phyloP scores from a whole-genome alignment of 2,797 vertebrate genomes.

The Hydrocynus forskahlii region DNA sequence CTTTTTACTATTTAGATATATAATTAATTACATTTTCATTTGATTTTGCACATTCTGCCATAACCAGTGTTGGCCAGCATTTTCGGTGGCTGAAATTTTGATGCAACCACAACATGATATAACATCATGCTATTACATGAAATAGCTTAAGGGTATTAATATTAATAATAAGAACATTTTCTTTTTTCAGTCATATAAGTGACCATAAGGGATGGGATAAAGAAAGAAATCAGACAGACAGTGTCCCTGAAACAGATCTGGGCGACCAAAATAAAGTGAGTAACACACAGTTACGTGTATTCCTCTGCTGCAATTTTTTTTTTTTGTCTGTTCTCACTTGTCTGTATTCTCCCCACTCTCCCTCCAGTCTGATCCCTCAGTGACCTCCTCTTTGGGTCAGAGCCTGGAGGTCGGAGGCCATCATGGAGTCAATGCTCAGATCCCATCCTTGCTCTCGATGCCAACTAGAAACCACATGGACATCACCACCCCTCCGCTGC shows the following conservation, averaged over 20 bases:
- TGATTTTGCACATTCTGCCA: no score
- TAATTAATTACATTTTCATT: neutral
- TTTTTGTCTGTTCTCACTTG: neutral
- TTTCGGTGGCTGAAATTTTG: no score
- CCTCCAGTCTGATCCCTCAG: slow-evolving; percentile 80
- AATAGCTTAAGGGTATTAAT: no score
- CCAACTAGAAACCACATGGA: slow-evolving; percentile 98
- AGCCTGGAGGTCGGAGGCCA: slow-evolving; percentile 79
- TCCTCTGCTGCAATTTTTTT: neutral
- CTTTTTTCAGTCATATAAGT: slow-evolving; percentile 81
- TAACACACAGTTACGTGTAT: neutral
- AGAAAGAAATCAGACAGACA: slow-evolving; percentile 79
- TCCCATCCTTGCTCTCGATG: slow-evolving; percentile 95
- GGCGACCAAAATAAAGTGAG: slow-evolving; percentile 89
- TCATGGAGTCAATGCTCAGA: slow-evolving; percentile 81
- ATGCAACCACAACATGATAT: no score
- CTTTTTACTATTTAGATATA: neutral
- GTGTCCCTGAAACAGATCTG: slow-evolving; percentile 75
- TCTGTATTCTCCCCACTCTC: neutral
- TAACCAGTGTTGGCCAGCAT: no score
- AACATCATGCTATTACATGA: no score
- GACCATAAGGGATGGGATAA: slow-evolving; percentile 89
- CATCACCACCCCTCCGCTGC: slow-evolving; percentile 92
- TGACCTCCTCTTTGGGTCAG: slow-evolving; percentile 79
- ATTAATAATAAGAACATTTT: no score